Base-by-base conservation (phyloP, 1,140 invertebrate species). In the Megathymus violae region DNA sequence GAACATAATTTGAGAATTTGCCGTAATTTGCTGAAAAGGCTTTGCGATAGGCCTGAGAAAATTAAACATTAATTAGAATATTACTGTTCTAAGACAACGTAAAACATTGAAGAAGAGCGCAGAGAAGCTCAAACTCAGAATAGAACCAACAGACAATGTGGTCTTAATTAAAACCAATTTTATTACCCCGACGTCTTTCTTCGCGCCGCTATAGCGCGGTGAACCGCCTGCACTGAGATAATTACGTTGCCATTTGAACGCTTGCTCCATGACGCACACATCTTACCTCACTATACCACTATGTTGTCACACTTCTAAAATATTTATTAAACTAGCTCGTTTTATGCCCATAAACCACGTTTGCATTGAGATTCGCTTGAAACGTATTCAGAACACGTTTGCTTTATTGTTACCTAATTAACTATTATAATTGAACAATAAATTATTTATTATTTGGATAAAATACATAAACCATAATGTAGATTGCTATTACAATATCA, bases 161-260 rank as follows among this genome's bases (percentile, higher is more conserved):
- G 43, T 43, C 38, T 43, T 58, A 58, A 58, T 58, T 58, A 58
- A 58, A 44, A 58, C n/a, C 52, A 58, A 58, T 58, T 58, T 58
- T 46, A 58, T 44, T 58, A 56, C 43, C 40, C 43, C 22, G 31
- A 19, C 15, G 40, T 14, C 9, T 43, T 56, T 6, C 19, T 13
- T 43, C 51, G 22, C 38, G 10, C 31, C 17, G 13, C 27, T 31
- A 11, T 38, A n/a, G 19, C 22, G 40, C 22, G 50, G 50, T 14
- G 13, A 40, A 25, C 50, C 36, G 9, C 19, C 51, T 56, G 51
- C 40, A 43, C 41, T 56, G 36, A 56, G 36, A 56, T 43, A 56
- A 58, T 25, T 4, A 19, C 41, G 40, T 3, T 25, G 36, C 52
- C 25, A 19, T 41, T n/a, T 41, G 9, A n/a, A 58, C n/a, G n/a